phyloP scores from a whole-genome alignment of 2,888 invertebrate genomes.

The Lissonota sp. region DNA sequence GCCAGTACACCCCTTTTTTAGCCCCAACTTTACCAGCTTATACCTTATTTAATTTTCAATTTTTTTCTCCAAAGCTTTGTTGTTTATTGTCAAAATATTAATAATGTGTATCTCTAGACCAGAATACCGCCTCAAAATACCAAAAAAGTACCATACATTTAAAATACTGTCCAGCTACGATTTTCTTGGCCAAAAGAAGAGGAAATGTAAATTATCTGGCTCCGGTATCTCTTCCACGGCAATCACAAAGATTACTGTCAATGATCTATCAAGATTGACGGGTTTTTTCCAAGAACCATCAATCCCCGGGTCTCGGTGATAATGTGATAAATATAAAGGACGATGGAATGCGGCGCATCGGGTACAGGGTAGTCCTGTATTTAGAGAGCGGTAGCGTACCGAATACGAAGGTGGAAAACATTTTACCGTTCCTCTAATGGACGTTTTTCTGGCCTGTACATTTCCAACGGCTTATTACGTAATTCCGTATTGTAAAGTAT shows the following conservation, averaged over 20 bases:
- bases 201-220: no score
- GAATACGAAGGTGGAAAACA: conserved; percentile 33
- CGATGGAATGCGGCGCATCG: conserved; percentile 9
- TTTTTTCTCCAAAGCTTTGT: no score
- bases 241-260: conserved; percentile 17
- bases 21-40: no score
- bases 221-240: neutral
- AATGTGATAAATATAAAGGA: conserved; percentile 10
- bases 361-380: neutral
- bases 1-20: no score
- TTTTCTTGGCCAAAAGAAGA: no score
- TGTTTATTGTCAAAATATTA: no score
- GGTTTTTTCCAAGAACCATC: neutral
- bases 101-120: no score
- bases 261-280: neutral
- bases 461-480: conserved; percentile 31
- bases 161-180: no score
- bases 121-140: no score
- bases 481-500: conserved; percentile 34
- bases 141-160: no score
- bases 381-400: conserved; percentile 7
- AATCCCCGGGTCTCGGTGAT: neutral
- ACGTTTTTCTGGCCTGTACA: conserved; percentile 30
- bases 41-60: no score
- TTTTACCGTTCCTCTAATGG: conserved; percentile 45